Evolutionary conservation across 2,113 vertebrate genomes (phyloP).

Genomic region (Eira barbara): DNA sequence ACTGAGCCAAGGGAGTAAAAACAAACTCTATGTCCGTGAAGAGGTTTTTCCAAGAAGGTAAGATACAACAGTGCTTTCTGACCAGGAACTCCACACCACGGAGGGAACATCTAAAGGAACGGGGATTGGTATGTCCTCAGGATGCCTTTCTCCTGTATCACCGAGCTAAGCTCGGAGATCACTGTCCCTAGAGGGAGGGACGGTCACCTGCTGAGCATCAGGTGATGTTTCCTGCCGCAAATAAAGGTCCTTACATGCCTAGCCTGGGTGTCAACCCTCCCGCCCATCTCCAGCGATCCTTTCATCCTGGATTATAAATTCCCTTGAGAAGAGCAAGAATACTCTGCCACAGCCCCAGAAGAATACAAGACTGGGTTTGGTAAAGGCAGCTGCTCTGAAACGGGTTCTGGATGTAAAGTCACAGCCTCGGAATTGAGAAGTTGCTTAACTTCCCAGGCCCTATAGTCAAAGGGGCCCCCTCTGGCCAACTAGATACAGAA

Average conservation of each 20-base stretch:
- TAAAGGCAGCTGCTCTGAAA: neutral
- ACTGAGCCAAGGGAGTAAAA: neutral
- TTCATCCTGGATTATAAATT: neutral
- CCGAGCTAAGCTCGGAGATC: neutral
- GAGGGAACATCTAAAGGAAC: neutral
- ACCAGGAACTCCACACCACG: neutral
- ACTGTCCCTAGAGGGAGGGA: rapidly evolving
- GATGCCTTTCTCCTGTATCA: rapidly evolving
- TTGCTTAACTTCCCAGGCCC: neutral
- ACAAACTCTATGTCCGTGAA: neutral
- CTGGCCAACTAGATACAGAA: rapidly evolving
- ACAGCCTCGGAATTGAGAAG: neutral
- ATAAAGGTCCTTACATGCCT: neutral
- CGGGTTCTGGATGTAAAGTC: neutral
- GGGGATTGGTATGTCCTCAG: neutral
- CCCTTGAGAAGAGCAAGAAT: neutral
- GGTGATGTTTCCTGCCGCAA: rapidly evolving
- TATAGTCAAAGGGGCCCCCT: neutral
- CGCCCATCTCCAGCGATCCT: neutral
- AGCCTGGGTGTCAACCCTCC: neutral
- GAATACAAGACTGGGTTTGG: neutral
- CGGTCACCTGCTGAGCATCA: neutral
- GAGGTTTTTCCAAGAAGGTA: neutral
- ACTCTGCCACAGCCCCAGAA: neutral
- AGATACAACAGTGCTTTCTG: neutral